Evolutionary conservation across 2,797 vertebrate species (phyloP).

Genomic region (Xerus rutilus): DNA sequence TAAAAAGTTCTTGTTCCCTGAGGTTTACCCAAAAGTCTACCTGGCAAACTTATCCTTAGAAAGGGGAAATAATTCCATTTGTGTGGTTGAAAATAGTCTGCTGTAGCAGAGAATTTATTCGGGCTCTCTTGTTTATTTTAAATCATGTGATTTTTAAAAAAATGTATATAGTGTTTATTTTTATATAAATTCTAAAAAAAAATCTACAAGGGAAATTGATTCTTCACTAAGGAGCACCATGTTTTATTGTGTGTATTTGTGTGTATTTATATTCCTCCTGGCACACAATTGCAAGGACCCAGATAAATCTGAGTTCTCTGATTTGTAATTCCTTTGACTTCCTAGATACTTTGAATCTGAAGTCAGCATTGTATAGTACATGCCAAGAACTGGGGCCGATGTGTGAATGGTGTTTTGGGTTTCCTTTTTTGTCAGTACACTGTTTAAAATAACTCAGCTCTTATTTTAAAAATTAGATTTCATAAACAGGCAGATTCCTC

Average conservation of each 20-base stretch:
- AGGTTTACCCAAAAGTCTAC: background rate
- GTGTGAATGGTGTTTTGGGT: background rate
- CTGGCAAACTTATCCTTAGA: constrained; percentile 4
- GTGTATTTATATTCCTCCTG: background rate
- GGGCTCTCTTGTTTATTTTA: background rate
- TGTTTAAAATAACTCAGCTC: background rate
- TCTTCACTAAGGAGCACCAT: background rate
- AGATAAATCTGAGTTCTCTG: background rate
- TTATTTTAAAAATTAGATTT: background rate
- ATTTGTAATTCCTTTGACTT: background rate
- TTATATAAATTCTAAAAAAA: background rate
- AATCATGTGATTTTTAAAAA: background rate
- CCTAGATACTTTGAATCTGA: constrained; percentile 4
- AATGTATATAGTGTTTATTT: background rate
- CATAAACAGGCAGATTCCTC: background rate
- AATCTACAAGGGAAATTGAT: background rate
- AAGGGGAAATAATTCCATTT: background rate
- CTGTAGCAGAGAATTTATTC: background rate
- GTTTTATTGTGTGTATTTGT: background rate
- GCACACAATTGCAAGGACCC: background rate
- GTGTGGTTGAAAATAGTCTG: background rate
- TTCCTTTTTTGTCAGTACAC: background rate
- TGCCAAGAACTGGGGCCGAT: background rate
- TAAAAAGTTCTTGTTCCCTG: background rate
- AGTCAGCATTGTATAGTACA: background rate